Evolutionary conservation across 2,888 invertebrate species (phyloP), one percentile per base, ranked within the genome.

Genomic region (Lagria hirta): DNA sequence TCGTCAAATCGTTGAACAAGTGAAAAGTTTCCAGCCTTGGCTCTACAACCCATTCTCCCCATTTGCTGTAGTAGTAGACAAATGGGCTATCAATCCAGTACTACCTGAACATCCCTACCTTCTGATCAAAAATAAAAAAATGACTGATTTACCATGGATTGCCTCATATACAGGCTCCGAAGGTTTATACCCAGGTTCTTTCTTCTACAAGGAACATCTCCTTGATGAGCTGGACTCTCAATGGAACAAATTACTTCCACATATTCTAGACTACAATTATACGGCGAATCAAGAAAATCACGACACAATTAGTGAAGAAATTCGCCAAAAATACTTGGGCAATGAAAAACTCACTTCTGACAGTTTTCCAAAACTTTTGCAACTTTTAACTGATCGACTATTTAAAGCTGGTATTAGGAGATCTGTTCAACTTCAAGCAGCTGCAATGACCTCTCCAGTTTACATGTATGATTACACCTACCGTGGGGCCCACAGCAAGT

Each of bases 1-100:
- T 0, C 73, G 75, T 20, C 73, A 77, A 29, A 71, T 88, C 11
- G 82, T 84, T 1, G 71, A 76, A 37, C 75, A 79, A 0, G 74
- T 68, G 61, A 74, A 61, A 70, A 73, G 80, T 58, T 82, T 79
- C 70, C 78, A 43, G 13, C 74, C 76, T 12, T 80, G 75, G 72
- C 66, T 81, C n/a, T 83, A 83, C 57, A 79, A 81, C 65, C 80
- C 87, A 47, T 84, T 84, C 62, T 78, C 84, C 0, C 82, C 84
- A 0, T 88, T 88, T 64, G 84, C 82, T 0, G 86, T 87, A 0
- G 84, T 84, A 0, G 73, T 81, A 7, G 89, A 90, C 57, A 71
- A 68, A 36, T 69, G 70, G 55, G 69, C 74, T 1, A 68, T 76
- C 0, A 73, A 79, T 13, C 79, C 85, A 1, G 84, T 88, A 68